Conservation (phyloP, 1,140 invertebrate species). For the Zaprionus taronus region DNA sequence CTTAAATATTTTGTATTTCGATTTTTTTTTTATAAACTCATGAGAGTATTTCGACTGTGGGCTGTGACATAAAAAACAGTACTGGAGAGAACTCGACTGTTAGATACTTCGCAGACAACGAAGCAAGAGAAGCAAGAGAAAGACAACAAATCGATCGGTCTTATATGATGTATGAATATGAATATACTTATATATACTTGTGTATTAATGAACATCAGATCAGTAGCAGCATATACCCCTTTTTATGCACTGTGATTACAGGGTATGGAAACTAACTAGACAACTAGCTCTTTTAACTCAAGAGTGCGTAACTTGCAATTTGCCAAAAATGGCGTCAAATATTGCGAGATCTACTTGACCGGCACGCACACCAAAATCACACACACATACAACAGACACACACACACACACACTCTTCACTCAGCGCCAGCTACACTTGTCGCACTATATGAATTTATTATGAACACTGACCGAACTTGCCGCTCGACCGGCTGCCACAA, state of each 20-base stretch:
- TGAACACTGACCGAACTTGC: constrained; percentile 48
- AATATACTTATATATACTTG: no score
- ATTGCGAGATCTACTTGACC: constrained; percentile 38
- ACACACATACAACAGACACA: constrained; percentile 28
- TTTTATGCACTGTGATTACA: background rate
- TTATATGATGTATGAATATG: no score
- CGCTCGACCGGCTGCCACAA: constrained; percentile 26
- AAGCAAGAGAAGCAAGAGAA: background rate
- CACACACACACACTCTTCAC: constrained; percentile 23
- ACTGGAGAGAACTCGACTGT: background rate
- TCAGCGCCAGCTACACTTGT: constrained; percentile 14
- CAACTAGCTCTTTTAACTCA: constrained; percentile 51
- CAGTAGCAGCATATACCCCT: background rate
- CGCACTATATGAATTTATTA: constrained; percentile 55
- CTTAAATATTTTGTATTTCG: constrained; percentile 33
- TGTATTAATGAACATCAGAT: background rate
- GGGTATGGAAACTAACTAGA: constrained; percentile 4
- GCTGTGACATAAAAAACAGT: constrained; percentile 50
- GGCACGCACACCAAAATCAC: constrained; percentile 17
- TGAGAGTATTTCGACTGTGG: constrained; percentile 41
- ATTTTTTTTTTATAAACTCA: constrained; percentile 25
- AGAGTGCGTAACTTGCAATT: constrained; percentile 72
- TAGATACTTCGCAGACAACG: background rate
- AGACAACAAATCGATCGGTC: no score
- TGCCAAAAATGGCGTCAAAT: constrained; percentile 70